Conservation (phyloP, 1,140 invertebrate genomes). For the Bombus waltoni region DNA sequence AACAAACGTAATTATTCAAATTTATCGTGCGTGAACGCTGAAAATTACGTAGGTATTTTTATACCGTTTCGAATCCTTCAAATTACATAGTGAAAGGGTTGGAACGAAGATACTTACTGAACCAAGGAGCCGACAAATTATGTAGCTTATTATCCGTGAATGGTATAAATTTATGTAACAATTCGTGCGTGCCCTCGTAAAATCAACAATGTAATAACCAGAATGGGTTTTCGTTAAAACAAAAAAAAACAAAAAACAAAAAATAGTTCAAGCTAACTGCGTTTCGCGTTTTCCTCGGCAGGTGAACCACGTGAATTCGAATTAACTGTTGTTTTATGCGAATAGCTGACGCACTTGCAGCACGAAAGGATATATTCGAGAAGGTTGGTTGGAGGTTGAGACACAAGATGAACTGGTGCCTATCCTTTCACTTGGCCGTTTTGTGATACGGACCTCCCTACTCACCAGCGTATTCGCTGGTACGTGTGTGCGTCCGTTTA, state of each 20-base stretch:
- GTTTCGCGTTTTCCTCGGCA: not conserved
- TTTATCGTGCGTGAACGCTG: not conserved
- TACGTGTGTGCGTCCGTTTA: conserved; percentile 36
- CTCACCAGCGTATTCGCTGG: not conserved
- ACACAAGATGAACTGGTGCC: conserved; percentile 63
- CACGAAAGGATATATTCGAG: conserved; percentile 51
- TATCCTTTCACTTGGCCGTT: conserved; percentile 71
- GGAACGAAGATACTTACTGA: not conserved
- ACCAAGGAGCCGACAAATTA: not conserved
- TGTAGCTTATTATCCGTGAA: not conserved
- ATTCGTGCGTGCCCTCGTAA: not conserved
- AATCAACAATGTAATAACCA: not conserved
- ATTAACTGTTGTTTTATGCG: conserved; percentile 10
- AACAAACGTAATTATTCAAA: not conserved
- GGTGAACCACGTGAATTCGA: conserved; percentile 4
- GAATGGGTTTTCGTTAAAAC: not conserved
- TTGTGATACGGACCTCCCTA: conserved; percentile 62
- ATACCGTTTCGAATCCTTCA: not conserved
- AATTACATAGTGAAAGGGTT: not conserved
- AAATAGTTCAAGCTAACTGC: not conserved
- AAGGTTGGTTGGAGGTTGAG: conserved; percentile 47
- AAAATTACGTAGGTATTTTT: not conserved
- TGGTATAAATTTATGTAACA: conserved; percentile 1
- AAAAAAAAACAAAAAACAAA: not conserved
- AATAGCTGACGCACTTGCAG: conserved; percentile 50